Conservation (phyloP, 2,113 vertebrate genomes). For the Beaufortia kweichowensis region DNA sequence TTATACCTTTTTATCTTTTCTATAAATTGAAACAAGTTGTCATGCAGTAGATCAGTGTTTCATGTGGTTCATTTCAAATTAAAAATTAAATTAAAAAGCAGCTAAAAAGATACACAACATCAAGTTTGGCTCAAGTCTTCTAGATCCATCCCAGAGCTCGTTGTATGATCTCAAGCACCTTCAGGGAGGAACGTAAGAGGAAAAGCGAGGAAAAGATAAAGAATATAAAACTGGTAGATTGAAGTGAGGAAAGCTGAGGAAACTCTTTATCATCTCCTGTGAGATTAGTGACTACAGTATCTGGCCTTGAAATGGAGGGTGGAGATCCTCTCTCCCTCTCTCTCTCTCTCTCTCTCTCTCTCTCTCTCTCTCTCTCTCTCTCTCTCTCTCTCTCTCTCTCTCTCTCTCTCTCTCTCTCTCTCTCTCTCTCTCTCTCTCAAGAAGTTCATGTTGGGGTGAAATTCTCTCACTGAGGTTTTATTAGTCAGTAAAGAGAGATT, state of each 20-base stretch:
- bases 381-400: not conserved
- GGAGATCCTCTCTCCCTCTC: slow-evolving; percentile 41
- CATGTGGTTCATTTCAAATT: not conserved
- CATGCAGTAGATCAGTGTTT: too few relatives aligned
- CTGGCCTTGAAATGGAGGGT: slow-evolving; percentile 51
- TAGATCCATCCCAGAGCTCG: not conserved
- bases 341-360: not conserved
- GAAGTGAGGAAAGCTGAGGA: slow-evolving; percentile 48
- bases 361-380: slow-evolving; percentile 8
- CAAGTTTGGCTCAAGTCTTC: not conserved
- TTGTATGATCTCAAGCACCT: slow-evolving; percentile 30
- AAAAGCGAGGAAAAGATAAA: slow-evolving; percentile 43
- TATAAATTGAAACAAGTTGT: too few relatives aligned
- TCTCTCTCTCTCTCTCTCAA: slow-evolving; percentile 6
- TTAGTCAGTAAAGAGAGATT: slow-evolving; percentile 34
- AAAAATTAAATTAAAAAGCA: not conserved
- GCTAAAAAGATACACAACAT: not conserved
- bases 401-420: not conserved
- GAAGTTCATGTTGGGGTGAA: slow-evolving; percentile 49
- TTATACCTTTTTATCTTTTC: not conserved
- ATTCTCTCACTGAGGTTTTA: slow-evolving; percentile 42
- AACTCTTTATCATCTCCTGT: slow-evolving; percentile 56
- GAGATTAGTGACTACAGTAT: slow-evolving; percentile 37
- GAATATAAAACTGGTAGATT: slow-evolving; percentile 44
- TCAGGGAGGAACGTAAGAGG: slow-evolving; percentile 45